These are phyloP conservation scores for Drosophila nr. perissopoda DNA, from an alignment of 2,888 invertebrate species.

Conservation along the genomic window DNA sequence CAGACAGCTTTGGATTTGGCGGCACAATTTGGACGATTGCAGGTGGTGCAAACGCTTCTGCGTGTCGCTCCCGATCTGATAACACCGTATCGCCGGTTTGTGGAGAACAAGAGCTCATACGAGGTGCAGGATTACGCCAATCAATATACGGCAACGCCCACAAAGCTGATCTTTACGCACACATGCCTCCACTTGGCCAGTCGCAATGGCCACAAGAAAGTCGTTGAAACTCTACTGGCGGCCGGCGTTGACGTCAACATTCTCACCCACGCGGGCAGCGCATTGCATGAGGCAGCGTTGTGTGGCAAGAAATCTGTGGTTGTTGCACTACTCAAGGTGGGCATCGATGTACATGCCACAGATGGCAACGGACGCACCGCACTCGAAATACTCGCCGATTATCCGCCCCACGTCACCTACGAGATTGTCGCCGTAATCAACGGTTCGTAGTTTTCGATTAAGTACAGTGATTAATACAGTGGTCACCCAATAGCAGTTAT, in stretches of 20 bases:
- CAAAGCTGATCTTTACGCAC: conserved; percentile 86
- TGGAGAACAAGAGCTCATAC: conserved; percentile 23
- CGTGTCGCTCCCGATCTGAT: conserved; percentile 93
- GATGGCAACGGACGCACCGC: conserved; percentile 94
- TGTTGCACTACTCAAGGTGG: conserved; percentile 90
- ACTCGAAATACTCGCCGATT: conserved; percentile 92
- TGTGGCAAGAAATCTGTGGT: conserved; percentile 96
- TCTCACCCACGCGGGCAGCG: conserved; percentile 93
- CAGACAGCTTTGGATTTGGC: conserved; percentile 97
- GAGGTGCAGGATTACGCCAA: conserved; percentile 41
- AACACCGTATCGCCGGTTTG: conserved; percentile 69
- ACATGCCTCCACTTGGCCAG: conserved; percentile 96
- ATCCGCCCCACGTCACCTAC: conserved; percentile 93
- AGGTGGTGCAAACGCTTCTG: conserved; percentile 94
- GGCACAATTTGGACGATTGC: conserved; percentile 93
- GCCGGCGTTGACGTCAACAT: conserved; percentile 96
- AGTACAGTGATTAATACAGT: neutral
- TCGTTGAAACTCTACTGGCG: conserved; percentile 92
- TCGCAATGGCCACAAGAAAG: conserved; percentile 94
- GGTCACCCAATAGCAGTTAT: neutral
- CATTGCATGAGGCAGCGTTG: conserved; percentile 96
- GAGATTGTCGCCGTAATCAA: conserved; percentile 93
- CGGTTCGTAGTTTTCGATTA: conserved; percentile 72
- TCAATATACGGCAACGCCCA: conserved; percentile 61
- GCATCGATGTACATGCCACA: conserved; percentile 91